Evolutionary conservation across 2,113 vertebrate genomes (phyloP).

Genomic region (Mobula birostris): DNA sequence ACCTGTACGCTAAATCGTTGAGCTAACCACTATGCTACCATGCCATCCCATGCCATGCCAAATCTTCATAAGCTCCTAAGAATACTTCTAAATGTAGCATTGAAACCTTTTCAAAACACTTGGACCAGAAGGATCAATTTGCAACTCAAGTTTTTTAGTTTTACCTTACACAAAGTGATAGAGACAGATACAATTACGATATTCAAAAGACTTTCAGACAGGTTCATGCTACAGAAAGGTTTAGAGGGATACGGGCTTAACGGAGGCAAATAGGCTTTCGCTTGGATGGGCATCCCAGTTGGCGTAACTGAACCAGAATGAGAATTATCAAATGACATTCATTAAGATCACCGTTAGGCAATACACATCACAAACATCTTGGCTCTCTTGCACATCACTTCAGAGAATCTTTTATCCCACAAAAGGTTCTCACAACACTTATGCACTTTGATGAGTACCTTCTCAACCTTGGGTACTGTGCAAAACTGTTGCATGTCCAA

Average conservation of each 20-base stretch:
- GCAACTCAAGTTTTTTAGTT: not conserved
- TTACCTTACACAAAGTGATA: not conserved
- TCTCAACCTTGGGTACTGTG: not conserved
- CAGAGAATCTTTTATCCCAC: not conserved
- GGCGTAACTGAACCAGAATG: too few relatives aligned
- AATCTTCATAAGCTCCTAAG: too few relatives aligned
- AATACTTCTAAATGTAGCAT: not conserved
- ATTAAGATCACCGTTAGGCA: not conserved
- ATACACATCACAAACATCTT: not conserved
- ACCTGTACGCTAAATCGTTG: too few relatives aligned
- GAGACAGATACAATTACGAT: too few relatives aligned
- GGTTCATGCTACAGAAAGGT: too few relatives aligned
- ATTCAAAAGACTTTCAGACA: too few relatives aligned
- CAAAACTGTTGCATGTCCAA: not conserved
- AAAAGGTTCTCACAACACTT: not conserved
- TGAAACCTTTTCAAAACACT: not conserved
- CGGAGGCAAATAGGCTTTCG: too few relatives aligned
- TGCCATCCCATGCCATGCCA: too few relatives aligned
- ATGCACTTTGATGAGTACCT: not conserved
- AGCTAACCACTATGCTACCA: too few relatives aligned
- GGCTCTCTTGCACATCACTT: not conserved
- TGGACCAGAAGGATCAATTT: not conserved
- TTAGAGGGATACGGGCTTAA: too few relatives aligned
- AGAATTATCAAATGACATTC: not conserved
- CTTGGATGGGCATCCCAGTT: too few relatives aligned